A percentile compares a stretch with the other conserved stretches of the same genome.
Evolutionary conservation across 2,113 vertebrate species (phyloP).

Genomic region (Sapayoa aenigma): DNA sequence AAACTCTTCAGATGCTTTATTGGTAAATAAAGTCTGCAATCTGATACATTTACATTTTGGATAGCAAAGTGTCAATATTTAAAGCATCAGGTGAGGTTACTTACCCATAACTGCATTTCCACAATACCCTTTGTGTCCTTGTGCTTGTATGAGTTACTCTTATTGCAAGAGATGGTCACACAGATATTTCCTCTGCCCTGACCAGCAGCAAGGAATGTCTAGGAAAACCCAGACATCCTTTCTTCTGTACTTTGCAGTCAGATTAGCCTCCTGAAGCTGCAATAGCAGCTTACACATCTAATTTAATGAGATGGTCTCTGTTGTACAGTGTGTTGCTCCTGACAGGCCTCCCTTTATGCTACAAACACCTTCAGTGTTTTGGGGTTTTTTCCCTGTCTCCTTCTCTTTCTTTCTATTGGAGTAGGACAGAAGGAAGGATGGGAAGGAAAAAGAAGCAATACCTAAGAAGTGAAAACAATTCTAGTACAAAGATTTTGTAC

Average conservation of each 20-base stretch:
- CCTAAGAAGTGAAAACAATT: not conserved
- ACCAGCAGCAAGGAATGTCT: not conserved
- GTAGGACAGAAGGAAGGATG: too few relatives aligned
- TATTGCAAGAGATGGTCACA: not conserved
- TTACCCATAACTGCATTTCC: not conserved
- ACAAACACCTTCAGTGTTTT: not conserved
- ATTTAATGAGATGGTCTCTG: not conserved
- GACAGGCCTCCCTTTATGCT: not conserved
- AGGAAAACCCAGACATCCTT: not conserved
- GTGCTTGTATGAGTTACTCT: accelerated
- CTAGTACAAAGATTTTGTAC: too few relatives aligned
- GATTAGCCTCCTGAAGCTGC: not conserved
- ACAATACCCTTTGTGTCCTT: not conserved
- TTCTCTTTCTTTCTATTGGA: not conserved
- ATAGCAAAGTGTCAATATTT: not conserved
- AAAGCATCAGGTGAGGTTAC: not conserved
- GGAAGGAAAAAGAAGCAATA: not conserved
- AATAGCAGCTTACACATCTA: not conserved
- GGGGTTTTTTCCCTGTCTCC: too few relatives aligned
- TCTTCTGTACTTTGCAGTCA: not conserved
- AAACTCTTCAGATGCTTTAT: not conserved
- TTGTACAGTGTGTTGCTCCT: not conserved
- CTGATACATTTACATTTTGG: not conserved
- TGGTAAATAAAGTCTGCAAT: not conserved
- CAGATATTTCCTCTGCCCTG: not conserved